Evolutionary conservation across 1,140 invertebrate species (phyloP).

Genomic region (Rhopalosiphum padi): DNA sequence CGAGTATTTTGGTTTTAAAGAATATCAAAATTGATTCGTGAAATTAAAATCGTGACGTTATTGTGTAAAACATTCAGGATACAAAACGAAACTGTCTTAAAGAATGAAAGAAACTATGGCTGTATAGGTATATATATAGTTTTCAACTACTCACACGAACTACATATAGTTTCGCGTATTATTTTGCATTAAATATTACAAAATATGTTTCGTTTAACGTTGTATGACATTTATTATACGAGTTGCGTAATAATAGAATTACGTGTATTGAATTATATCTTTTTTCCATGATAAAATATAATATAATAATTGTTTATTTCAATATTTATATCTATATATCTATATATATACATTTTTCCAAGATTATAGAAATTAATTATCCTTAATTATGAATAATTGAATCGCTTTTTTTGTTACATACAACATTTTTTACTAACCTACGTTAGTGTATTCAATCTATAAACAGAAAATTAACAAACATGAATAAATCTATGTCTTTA

Average conservation of each 20-base stretch:
- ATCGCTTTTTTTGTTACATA: background rate
- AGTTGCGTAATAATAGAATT: background rate
- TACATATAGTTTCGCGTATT: background rate
- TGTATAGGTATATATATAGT: background rate
- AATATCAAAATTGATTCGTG: conserved; percentile 5
- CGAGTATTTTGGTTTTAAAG: background rate
- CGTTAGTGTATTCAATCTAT: background rate
- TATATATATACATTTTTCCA: too few species aligned
- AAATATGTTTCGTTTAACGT: background rate
- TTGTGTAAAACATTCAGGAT: conserved; percentile 38
- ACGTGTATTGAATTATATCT: background rate
- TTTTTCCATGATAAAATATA: background rate
- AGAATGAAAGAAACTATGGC: background rate
- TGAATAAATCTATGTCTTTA: background rate
- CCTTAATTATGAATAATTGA: background rate
- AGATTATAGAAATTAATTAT: background rate
- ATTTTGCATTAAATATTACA: conserved; percentile 27
- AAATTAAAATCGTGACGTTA: conserved; percentile 42
- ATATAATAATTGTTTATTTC: background rate
- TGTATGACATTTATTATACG: background rate
- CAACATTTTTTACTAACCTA: background rate
- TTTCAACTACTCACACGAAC: background rate
- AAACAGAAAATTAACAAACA: background rate
- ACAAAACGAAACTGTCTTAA: conserved; percentile 20
- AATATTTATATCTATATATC: background rate